Conservation (phyloP, 2,888 invertebrate genomes). For the Brachyptera putata region DNA sequence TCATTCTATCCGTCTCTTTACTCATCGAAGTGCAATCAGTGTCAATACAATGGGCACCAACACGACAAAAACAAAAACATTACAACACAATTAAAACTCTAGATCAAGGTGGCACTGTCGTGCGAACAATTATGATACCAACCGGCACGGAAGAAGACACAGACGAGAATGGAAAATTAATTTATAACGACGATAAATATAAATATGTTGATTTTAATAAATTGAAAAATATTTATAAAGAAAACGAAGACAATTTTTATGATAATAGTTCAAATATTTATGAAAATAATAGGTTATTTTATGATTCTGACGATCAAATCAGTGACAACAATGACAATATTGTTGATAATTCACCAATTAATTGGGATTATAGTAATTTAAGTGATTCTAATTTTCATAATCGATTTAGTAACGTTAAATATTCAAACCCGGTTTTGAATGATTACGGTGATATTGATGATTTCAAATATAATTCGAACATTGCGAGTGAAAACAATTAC, state of each 20-base stretch:
- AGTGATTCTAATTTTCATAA: too few species aligned
- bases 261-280: neutral
- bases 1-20: too few species aligned
- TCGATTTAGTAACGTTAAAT: too few species aligned
- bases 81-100: neutral
- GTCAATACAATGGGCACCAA: conserved; percentile 7
- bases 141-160: neutral
- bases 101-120: neutral
- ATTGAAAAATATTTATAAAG: neutral
- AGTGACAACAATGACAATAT: neutral
- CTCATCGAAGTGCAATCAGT: neutral
- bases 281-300: neutral
- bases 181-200: neutral
- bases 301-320: neutral
- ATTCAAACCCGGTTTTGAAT: too few species aligned
- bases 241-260: neutral
- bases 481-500: too few species aligned
- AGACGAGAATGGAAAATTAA: neutral
- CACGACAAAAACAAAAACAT: neutral
- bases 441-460: too few species aligned
- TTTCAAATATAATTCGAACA: too few species aligned
- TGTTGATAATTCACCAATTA: neutral
- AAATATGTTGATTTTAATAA: neutral
- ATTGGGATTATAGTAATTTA: neutral
- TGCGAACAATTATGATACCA: neutral